Conservation (phyloP, 1,140 invertebrate genomes). For the Gryllus bimaculatus region DNA sequence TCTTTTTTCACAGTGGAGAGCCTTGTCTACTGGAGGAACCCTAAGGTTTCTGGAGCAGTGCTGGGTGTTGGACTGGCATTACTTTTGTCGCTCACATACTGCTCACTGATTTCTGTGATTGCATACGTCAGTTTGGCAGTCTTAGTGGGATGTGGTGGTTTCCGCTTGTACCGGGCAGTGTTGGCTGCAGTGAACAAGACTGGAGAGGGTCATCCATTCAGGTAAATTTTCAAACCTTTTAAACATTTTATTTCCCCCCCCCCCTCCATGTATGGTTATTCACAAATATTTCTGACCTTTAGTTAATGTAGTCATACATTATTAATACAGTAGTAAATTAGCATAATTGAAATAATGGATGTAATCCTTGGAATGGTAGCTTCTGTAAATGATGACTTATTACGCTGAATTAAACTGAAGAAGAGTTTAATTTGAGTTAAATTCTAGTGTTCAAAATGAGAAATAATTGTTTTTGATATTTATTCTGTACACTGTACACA, state of each 20-base stretch:
- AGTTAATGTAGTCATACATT: too few relatives aligned
- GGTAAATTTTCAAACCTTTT: slow-evolving; percentile 48
- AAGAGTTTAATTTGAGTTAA: too few relatives aligned
- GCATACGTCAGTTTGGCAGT: slow-evolving; percentile 80
- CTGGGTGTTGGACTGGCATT: slow-evolving; percentile 78
- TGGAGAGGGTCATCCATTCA: slow-evolving; percentile 93
- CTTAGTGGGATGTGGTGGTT: slow-evolving; percentile 75
- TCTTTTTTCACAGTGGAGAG: slow-evolving; percentile 72
- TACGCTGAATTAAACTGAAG: too few relatives aligned
- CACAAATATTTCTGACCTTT: background rate
- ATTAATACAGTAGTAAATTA: too few relatives aligned
- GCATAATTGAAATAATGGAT: too few relatives aligned
- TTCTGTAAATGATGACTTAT: too few relatives aligned
- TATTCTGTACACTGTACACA: too few relatives aligned
- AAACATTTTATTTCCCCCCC: background rate
- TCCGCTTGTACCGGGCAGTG: slow-evolving; percentile 92
- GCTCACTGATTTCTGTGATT: slow-evolving; percentile 90
- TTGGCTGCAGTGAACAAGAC: slow-evolving; percentile 95
- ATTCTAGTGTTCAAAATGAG: too few relatives aligned
- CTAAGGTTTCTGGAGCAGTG: slow-evolving; percentile 85
- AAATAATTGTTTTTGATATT: too few relatives aligned
- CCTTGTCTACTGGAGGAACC: slow-evolving; percentile 93
- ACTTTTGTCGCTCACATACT: slow-evolving; percentile 84
- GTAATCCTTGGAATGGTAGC: too few relatives aligned
- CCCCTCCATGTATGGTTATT: background rate